phyloP scores from a whole-genome alignment of 2,797 vertebrate genomes.

The Psittacula echo region DNA sequence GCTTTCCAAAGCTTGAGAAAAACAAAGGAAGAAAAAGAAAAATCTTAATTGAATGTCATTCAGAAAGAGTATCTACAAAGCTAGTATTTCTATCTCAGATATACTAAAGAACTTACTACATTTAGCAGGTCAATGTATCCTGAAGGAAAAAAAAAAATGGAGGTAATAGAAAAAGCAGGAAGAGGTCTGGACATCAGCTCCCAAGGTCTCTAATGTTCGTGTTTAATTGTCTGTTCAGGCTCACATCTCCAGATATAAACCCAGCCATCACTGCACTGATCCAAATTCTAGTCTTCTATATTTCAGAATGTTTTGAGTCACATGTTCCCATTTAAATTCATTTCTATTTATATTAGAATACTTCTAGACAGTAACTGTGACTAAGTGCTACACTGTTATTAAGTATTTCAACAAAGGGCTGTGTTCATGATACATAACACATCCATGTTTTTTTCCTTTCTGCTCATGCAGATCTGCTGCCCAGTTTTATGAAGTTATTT shows the following conservation, averaged over 20 bases:
- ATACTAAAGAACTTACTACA: background rate
- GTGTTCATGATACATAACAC: background rate
- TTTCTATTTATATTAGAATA: background rate
- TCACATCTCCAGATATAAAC: background rate
- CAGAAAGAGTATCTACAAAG: background rate
- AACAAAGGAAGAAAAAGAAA: background rate
- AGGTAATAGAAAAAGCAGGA: background rate
- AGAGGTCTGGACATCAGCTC: background rate
- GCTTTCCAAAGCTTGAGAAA: background rate
- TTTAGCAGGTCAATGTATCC: background rate
- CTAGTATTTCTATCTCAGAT: background rate
- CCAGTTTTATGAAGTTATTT: background rate
- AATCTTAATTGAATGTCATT: background rate
- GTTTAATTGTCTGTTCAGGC: background rate
- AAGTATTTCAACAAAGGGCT: background rate
- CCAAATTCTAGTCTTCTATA: background rate
- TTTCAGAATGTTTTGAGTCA: background rate
- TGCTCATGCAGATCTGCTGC: background rate
- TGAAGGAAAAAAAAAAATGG: background rate
- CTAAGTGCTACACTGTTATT: background rate
- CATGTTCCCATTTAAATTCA: background rate
- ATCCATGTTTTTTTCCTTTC: background rate
- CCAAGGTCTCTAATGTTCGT: background rate
- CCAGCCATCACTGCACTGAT: background rate
- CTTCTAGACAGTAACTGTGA: background rate